Evolutionary conservation across 2,888 invertebrate genomes (phyloP).

Genomic region (Erebia palarica): DNA sequence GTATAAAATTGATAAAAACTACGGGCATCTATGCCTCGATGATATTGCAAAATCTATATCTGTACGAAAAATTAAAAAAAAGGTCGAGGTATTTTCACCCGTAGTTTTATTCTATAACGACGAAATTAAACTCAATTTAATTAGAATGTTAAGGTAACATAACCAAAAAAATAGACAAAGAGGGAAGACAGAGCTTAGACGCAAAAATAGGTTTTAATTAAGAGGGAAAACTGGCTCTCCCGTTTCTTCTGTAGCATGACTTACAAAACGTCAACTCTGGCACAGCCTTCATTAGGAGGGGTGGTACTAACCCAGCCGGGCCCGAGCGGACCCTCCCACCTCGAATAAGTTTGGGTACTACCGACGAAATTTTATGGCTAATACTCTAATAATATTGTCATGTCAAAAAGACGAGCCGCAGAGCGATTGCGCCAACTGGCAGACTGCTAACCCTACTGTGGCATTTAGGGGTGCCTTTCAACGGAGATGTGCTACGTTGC

Average conservation of each 20-base stretch:
- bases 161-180: no score
- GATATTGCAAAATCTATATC: no score
- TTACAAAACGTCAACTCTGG: background rate
- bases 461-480: no score
- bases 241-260: background rate
- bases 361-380: background rate
- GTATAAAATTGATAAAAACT: no score
- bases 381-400: background rate
- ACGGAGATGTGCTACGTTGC: no score
- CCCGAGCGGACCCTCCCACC: slow-evolving; percentile 1
- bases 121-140: no score
- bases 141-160: no score
- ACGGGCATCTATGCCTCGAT: no score
- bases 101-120: background rate
- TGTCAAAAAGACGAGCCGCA: no score
- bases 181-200: slow-evolving; percentile 4
- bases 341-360: background rate
- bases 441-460: no score
- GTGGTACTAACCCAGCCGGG: background rate
- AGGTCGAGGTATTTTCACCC: background rate
- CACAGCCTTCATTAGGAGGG: background rate
- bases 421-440: no score
- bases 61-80: no score
- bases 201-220: background rate
- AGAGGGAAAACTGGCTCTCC: background rate